phyloP scores from a whole-genome alignment of 2,113 vertebrate species.

The Melanostigma gelatinosum region DNA sequence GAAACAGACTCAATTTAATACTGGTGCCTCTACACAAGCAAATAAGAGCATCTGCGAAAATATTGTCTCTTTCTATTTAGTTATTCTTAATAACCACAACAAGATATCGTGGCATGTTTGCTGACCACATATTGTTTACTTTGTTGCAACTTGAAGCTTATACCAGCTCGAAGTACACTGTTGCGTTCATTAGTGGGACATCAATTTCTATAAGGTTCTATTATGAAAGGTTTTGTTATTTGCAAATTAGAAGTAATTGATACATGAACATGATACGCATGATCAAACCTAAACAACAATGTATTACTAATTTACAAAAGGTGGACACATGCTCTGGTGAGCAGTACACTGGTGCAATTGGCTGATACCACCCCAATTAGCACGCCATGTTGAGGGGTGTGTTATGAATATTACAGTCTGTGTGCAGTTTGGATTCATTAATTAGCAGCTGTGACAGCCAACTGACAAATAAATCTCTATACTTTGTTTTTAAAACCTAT shows the following conservation, averaged over 20 bases:
- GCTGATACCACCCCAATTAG: neutral
- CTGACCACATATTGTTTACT: neutral
- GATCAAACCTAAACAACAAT: neutral
- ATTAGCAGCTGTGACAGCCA: slow-evolving; percentile 42
- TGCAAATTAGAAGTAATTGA: neutral
- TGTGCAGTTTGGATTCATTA: slow-evolving; percentile 42
- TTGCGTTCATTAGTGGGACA: neutral
- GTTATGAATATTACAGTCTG: slow-evolving; percentile 25
- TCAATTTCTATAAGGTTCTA: neutral
- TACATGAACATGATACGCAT: neutral
- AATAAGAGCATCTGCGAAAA: neutral
- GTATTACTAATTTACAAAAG: neutral
- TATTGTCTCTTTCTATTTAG: neutral
- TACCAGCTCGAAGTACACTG: neutral
- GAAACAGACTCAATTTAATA: neutral
- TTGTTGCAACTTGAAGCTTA: neutral
- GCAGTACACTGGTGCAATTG: slow-evolving; percentile 4
- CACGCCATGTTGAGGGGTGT: neutral
- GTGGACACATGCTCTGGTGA: neutral
- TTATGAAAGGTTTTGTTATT: neutral
- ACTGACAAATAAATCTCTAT: slow-evolving; percentile 40
- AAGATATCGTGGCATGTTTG: neutral
- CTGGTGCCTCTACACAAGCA: neutral
- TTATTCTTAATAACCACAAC: neutral
- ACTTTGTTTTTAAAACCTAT: slow-evolving; percentile 21